Conservation (phyloP, 2,113 vertebrate species). For the Mirounga angustirostris region DNA sequence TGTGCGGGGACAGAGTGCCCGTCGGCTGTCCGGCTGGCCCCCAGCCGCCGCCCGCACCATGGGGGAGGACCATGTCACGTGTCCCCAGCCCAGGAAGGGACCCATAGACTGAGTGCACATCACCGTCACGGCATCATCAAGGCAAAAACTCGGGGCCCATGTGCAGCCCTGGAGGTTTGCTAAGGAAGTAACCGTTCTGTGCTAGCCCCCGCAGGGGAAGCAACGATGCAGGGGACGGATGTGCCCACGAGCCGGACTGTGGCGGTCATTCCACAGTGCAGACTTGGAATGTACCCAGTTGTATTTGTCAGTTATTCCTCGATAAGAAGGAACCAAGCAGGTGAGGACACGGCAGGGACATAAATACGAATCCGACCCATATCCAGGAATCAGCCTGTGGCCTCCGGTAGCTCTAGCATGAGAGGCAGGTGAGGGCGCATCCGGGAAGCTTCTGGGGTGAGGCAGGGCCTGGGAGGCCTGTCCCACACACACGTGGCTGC, state of each 20-base stretch:
- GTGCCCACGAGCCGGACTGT: not conserved
- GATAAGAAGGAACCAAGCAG: not conserved
- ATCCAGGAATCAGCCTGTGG: not conserved
- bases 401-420: not conserved
- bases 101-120: fast-evolving
- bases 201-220: not conserved
- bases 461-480: not conserved
- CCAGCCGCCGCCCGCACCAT: not conserved
- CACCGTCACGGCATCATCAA: fast-evolving
- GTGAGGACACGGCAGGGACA: not conserved
- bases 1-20: not conserved
- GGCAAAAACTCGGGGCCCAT: not conserved
- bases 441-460: not conserved
- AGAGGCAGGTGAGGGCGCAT: not conserved
- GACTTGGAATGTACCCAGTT: too few species aligned
- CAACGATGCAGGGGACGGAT: not conserved
- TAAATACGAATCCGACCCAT: not conserved
- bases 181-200: not conserved
- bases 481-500: not conserved
- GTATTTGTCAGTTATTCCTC: not conserved
- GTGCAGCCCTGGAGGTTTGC: not conserved
- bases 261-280: not conserved
- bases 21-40: not conserved
- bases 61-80: not conserved
- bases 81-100: not conserved